Evolutionary conservation across 1,140 invertebrate species (phyloP).

Genomic region (Acromyrmex charruanus): DNA sequence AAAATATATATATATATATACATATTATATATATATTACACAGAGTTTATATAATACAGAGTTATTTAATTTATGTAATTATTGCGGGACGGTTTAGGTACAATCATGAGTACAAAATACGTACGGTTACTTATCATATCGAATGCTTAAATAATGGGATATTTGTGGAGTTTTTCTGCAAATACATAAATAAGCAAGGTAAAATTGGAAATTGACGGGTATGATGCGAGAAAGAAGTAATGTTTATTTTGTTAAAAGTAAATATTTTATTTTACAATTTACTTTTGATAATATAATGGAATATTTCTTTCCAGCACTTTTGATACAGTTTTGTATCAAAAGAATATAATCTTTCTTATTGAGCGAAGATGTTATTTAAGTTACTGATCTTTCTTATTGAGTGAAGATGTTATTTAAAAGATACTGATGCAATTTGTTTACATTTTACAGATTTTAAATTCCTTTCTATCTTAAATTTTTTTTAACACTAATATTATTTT

Average conservation of each 20-base stretch:
- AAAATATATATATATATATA: constrained; percentile 40
- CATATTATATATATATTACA: constrained; percentile 23
- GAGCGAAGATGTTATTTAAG: background rate
- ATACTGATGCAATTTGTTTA: background rate
- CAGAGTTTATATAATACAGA: constrained; percentile 55
- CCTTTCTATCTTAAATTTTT: background rate
- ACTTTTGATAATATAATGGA: background rate
- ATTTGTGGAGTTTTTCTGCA: background rate
- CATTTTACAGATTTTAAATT: background rate
- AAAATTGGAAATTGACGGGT: constrained; percentile 7
- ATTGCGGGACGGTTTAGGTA: constrained; percentile 63
- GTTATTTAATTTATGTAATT: constrained; percentile 32
- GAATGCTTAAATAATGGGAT: constrained; percentile 27
- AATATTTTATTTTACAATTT: constrained; percentile 22
- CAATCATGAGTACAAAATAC: constrained; percentile 71
- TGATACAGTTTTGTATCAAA: background rate
- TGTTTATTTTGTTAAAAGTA: background rate
- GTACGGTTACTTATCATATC: constrained; percentile 66
- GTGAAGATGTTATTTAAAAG: background rate
- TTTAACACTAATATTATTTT: background rate
- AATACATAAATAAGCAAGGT: background rate
- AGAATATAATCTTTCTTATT: background rate
- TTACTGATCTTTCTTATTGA: background rate
- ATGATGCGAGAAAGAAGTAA: constrained; percentile 31
- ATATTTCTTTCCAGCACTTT: too few species aligned